These are phyloP conservation scores for Wiebesia pumilae DNA, from an alignment of 1,140 invertebrate genomes.

Conservation along the genomic window DNA sequence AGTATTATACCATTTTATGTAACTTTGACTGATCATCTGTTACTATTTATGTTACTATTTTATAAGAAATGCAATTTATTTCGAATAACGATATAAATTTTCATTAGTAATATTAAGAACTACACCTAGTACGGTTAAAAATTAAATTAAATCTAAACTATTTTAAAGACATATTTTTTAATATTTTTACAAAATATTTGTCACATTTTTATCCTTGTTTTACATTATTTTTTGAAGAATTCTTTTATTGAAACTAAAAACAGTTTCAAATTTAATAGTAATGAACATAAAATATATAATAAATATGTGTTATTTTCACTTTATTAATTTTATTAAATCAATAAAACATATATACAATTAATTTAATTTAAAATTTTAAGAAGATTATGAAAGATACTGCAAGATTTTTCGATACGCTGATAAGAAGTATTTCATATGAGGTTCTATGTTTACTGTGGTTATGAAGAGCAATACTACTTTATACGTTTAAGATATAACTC, in stretches of 20 bases:
- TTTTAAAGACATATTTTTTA: conserved; percentile 40
- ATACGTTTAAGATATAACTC: too few species aligned
- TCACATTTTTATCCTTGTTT: conserved; percentile 28
- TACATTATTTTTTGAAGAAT: neutral
- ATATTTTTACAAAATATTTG: conserved; percentile 8
- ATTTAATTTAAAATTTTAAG: too few species aligned
- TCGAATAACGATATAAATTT: conserved; percentile 42
- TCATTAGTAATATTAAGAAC: conserved; percentile 46
- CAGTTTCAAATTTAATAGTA: neutral
- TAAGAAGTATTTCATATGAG: too few species aligned
- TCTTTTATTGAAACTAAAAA: neutral
- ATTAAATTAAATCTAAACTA: conserved; percentile 27
- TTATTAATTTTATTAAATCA: too few species aligned
- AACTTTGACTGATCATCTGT: too few species aligned
- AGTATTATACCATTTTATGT: too few species aligned
- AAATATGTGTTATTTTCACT: too few species aligned
- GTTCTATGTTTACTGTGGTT: too few species aligned
- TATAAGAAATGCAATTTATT: neutral
- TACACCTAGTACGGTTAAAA: conserved; percentile 5
- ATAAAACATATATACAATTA: too few species aligned
- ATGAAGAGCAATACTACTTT: too few species aligned
- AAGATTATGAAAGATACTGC: too few species aligned
- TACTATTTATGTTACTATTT: neutral
- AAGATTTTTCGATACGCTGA: too few species aligned
- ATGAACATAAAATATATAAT: neutral